Base-by-base conservation (phyloP, 2,888 invertebrate genomes). In the Pelosia muscerda region DNA sequence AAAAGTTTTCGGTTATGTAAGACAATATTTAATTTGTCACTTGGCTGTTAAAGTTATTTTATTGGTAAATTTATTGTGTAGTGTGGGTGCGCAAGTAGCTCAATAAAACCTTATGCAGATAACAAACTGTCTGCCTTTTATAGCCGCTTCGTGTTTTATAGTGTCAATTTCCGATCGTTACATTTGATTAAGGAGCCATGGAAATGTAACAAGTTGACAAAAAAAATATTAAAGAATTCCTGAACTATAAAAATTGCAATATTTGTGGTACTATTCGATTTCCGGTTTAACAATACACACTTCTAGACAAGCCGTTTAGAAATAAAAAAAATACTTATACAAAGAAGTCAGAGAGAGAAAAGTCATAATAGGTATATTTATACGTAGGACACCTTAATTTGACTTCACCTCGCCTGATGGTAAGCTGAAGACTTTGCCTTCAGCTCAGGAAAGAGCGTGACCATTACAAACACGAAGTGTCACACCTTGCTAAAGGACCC, bases 121-220 rank as follows among this genome's bases (percentile, higher is more conserved):
- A 28, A 58, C 28, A 49, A 49, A 65, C 58, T 49, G 65, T 49
- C 26, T 42, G 22, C 54, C 56, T 38, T 62, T 56, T 61, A 56
- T 15, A 22, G 31, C 13, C 38, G 4, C n/a, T 28, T 56, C 42
- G 56, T 31, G 56, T 58, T 56, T 66, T 55, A 62, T 60, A 15
- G 31, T 34, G 28, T 23, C 31, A 25, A 63, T 63, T 56, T 56
- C 34, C 55, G 56, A 63, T 56, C 31, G 19, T 34, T 55, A 56
- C 8, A 19, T 23, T 34, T 59, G 38, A 38, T n/a, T 59, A 59
- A 59, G 38, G 25, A n/a, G 38, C 25, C 59, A 59, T 23, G 38
- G 23, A 59, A 8, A 34, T 22, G 8, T 31, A 22, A n/a, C 8
- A 34, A 59, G 23, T 23, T 38, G 1, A 38, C 38, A 25, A 25